phyloP scores from a whole-genome alignment of 2,888 invertebrate genomes.

The Horisme vitalbata region DNA sequence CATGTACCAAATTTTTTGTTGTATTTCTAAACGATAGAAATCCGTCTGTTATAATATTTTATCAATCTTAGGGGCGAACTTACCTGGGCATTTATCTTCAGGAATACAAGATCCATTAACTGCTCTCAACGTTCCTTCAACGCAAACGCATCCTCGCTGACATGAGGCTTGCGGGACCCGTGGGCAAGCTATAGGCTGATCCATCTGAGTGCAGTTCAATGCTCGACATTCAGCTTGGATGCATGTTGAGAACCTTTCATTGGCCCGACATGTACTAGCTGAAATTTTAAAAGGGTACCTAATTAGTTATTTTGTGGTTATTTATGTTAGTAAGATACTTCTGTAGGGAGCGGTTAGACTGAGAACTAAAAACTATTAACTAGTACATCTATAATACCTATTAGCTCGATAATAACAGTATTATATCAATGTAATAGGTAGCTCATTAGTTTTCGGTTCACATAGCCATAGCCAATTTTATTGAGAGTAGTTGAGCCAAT shows the following conservation, averaged over 20 bases:
- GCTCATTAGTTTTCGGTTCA: too few relatives aligned
- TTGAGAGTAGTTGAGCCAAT: too few relatives aligned
- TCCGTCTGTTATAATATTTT: too few relatives aligned
- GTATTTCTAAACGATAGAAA: too few relatives aligned
- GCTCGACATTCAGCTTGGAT: slow-evolving; percentile 35
- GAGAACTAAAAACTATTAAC: too few relatives aligned
- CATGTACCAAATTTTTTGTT: too few relatives aligned
- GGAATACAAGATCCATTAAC: slow-evolving; percentile 27
- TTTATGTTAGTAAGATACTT: not conserved
- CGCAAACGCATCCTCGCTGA: slow-evolving; percentile 31
- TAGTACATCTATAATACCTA: too few relatives aligned
- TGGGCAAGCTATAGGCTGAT: slow-evolving; percentile 27
- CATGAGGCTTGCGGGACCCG: slow-evolving; percentile 17
- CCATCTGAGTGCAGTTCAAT: slow-evolving; percentile 34
- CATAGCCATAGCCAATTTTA: too few relatives aligned
- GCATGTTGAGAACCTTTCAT: slow-evolving; percentile 39
- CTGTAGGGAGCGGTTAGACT: too few relatives aligned
- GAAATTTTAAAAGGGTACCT: slow-evolving; percentile 9
- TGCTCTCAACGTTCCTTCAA: slow-evolving; percentile 24
- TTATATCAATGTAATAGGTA: too few relatives aligned
- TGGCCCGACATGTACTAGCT: slow-evolving; percentile 35
- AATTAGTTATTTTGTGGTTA: not conserved
- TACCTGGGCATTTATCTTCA: slow-evolving; percentile 25
- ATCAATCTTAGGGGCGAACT: not conserved
- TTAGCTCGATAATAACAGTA: too few relatives aligned